A percentile compares a stretch with the other conserved stretches of the same genome.
These are phyloP conservation scores for Phocoena phocoena DNA, from an alignment of 2,113 vertebrate genomes.

Conservation along the genomic window DNA sequence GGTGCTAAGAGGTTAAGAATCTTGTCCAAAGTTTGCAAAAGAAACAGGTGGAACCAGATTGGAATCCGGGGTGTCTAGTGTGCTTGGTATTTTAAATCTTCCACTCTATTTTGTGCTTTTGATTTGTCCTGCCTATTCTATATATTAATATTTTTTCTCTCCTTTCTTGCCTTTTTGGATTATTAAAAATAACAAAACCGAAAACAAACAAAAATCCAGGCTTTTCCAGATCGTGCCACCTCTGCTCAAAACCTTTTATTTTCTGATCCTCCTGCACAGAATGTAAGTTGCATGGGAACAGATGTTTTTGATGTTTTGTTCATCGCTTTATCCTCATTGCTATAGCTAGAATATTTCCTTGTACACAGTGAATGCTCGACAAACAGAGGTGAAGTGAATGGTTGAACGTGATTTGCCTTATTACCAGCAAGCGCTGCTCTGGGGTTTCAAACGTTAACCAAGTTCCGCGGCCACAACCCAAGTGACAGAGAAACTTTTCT, in stretches of 20 bases:
- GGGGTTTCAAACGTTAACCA: constrained; percentile 41
- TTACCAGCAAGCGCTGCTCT: not conserved
- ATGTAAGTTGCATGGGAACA: not conserved
- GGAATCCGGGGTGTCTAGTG: not conserved
- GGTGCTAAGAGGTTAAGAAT: not conserved
- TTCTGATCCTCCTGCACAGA: not conserved
- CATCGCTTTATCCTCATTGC: not conserved
- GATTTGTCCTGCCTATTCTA: not conserved
- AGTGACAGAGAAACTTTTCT: constrained; percentile 57
- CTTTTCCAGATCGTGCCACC: not conserved
- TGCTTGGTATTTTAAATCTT: not conserved
- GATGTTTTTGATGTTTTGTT: not conserved
- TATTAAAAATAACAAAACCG: not conserved
- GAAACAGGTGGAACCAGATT: not conserved
- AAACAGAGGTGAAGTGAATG: not conserved
- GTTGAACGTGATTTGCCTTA: not conserved
- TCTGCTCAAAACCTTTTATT: not conserved
- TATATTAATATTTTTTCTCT: not conserved
- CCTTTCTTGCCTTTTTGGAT: not conserved
- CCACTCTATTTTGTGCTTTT: not conserved
- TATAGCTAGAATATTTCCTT: not conserved
- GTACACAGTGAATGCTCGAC: not conserved
- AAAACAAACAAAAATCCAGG: not conserved
- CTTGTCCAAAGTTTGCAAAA: not conserved
- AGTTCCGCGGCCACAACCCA: constrained; percentile 43